Percentiles rank a stretch among this genome's conserved stretches.
phyloP scores from a whole-genome alignment of 2,888 invertebrate genomes.

The Torymus aiolomorphi region DNA sequence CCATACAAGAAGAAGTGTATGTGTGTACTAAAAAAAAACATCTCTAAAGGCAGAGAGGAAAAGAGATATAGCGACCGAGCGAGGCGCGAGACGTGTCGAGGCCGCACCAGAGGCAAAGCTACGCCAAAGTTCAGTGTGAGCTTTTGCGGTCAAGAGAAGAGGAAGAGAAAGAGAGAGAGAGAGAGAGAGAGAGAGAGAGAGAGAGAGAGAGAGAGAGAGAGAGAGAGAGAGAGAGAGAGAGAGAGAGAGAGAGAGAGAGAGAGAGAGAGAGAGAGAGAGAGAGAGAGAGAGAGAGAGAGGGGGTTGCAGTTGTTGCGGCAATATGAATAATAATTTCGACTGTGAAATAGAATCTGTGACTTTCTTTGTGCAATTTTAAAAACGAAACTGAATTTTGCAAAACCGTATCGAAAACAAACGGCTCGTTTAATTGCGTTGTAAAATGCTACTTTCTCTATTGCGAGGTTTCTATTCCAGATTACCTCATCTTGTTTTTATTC shows the following conservation, averaged over 20 bases:
- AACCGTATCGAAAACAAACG: background rate
- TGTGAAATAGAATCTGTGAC: too few species aligned
- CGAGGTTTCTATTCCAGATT: too few species aligned
- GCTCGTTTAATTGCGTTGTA: background rate
- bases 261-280: constrained; percentile 3
- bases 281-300: background rate
- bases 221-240: background rate
- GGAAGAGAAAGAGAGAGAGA: constrained; percentile 7
- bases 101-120: constrained; percentile 39
- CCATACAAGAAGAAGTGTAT: too few species aligned
- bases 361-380: too few species aligned
- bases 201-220: background rate
- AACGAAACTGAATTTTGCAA: background rate
- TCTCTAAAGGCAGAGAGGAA: constrained; percentile 47
- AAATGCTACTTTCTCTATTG: background rate
- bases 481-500: too few species aligned
- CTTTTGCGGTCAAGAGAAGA: too few species aligned
- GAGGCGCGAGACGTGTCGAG: constrained; percentile 47
- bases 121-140: constrained; percentile 39
- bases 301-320: too few species aligned
- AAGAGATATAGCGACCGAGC: background rate
- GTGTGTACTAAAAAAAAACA: constrained; percentile 24
- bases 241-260: constrained; percentile 1
- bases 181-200: background rate
- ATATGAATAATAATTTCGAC: too few species aligned